Evolutionary conservation across 2,113 vertebrate genomes (phyloP).

Genomic region (Prochilodus magdalenae): DNA sequence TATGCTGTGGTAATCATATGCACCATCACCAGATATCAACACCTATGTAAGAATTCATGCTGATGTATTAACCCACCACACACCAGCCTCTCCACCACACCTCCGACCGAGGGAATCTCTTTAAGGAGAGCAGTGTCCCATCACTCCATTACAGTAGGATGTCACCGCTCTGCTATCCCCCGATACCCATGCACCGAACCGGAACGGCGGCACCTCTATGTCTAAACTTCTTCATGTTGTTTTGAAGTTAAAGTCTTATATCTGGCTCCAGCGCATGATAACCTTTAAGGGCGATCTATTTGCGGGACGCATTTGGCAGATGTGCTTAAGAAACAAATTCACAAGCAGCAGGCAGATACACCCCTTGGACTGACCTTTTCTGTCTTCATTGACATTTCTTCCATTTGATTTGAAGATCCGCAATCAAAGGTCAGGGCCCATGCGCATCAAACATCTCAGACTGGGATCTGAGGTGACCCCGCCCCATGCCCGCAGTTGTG

Average conservation of each 20-base stretch:
- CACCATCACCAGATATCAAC: no score
- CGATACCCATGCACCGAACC: no score
- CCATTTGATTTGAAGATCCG: neutral
- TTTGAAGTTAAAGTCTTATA: neutral
- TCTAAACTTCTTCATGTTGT: neutral
- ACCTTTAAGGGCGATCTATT: neutral
- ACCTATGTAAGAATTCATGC: no score
- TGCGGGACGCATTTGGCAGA: neutral
- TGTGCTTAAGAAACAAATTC: neutral
- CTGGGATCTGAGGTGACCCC: neutral
- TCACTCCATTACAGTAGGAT: no score
- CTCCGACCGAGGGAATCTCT: no score
- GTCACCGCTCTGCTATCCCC: no score
- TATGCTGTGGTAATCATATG: no score
- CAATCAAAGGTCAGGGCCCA: constrained; percentile 15
- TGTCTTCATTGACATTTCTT: neutral
- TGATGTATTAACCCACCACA: no score
- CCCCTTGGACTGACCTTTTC: neutral
- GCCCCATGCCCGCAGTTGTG: neutral
- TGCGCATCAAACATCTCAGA: neutral
- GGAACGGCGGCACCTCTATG: no score
- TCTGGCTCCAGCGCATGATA: neutral
- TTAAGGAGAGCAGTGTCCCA: no score
- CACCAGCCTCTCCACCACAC: no score
- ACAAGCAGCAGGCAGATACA: neutral